Evolutionary conservation across 2,888 invertebrate genomes (phyloP).

Genomic region (Gymnosoma rotundatum): DNA sequence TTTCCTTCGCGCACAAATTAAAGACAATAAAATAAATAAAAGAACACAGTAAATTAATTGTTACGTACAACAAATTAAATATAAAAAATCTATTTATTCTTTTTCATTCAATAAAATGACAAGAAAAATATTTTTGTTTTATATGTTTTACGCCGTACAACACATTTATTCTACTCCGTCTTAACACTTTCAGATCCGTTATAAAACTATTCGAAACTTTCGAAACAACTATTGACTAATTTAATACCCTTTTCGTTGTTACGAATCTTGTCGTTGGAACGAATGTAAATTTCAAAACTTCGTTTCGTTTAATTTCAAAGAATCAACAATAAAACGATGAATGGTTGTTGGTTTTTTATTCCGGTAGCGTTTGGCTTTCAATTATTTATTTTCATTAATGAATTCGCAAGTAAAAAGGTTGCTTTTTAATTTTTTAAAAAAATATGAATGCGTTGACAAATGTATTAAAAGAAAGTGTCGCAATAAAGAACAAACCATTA

Average conservation of each 20-base stretch:
- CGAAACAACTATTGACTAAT: slow-evolving; percentile 11
- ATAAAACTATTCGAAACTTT: slow-evolving; percentile 45
- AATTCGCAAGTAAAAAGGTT: slow-evolving; percentile 46
- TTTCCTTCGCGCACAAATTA: not conserved
- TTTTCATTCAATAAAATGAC: slow-evolving; percentile 43
- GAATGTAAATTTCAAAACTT: slow-evolving; percentile 28
- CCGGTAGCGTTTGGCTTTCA: slow-evolving; percentile 40
- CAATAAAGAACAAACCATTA: not conserved
- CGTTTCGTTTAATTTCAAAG: slow-evolving; percentile 18
- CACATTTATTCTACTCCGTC: slow-evolving; percentile 19
- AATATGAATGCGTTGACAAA: slow-evolving; percentile 31
- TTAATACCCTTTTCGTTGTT: slow-evolving; percentile 29
- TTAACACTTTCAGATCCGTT: slow-evolving; percentile 57
- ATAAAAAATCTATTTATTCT: slow-evolving; percentile 13
- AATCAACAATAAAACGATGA: not conserved
- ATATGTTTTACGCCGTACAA: not conserved
- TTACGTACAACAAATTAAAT: slow-evolving; percentile 27
- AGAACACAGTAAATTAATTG: not conserved
- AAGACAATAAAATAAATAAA: slow-evolving; percentile 35
- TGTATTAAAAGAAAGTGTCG: slow-evolving; percentile 10
- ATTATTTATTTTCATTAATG: slow-evolving; percentile 58
- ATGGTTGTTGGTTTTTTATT: slow-evolving; percentile 3
- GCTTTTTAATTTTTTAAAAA: slow-evolving; percentile 45
- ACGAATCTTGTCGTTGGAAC: slow-evolving; percentile 9
- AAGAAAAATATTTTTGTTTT: slow-evolving; percentile 17